These are phyloP conservation scores for Magallana angulata DNA, from an alignment of 1,140 invertebrate genomes.

Conservation along the genomic window DNA sequence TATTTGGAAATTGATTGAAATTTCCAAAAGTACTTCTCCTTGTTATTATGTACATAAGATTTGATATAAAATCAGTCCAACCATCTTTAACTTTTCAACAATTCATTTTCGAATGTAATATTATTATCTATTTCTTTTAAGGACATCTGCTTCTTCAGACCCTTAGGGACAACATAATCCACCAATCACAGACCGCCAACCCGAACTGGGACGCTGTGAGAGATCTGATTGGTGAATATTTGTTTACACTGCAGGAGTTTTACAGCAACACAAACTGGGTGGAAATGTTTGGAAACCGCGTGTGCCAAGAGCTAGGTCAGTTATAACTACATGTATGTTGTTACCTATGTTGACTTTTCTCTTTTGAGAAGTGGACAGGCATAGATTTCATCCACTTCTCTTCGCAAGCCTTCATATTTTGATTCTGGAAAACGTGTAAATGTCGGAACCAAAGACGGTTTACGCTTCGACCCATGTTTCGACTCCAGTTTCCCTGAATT, in stretches of 20 bases:
- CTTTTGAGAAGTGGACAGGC: too few species aligned
- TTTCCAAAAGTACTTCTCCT: too few species aligned
- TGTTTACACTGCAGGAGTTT: conserved; percentile 35
- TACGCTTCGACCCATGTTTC: too few species aligned
- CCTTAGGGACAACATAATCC: conserved; percentile 30
- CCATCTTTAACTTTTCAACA: not conserved
- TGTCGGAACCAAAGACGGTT: too few species aligned
- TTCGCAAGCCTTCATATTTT: too few species aligned
- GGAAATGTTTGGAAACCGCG: conserved; percentile 34
- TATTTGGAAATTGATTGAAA: not conserved
- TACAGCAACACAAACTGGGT: conserved; percentile 46
- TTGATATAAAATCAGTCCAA: not conserved
- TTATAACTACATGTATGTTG: not conserved
- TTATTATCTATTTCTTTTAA: not conserved
- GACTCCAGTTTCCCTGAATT: too few species aligned
- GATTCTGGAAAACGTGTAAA: too few species aligned
- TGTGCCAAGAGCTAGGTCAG: conserved; percentile 15
- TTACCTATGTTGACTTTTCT: too few species aligned
- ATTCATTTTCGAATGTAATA: not conserved
- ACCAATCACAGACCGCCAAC: not conserved
- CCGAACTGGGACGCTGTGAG: conserved; percentile 27
- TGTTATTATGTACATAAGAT: not conserved
- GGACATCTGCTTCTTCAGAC: conserved; percentile 12
- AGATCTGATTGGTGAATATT: conserved; percentile 19
- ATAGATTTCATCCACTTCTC: too few species aligned